Evolutionary conservation across 1,140 invertebrate genomes (phyloP).

Genomic region (Ladona fulva): DNA sequence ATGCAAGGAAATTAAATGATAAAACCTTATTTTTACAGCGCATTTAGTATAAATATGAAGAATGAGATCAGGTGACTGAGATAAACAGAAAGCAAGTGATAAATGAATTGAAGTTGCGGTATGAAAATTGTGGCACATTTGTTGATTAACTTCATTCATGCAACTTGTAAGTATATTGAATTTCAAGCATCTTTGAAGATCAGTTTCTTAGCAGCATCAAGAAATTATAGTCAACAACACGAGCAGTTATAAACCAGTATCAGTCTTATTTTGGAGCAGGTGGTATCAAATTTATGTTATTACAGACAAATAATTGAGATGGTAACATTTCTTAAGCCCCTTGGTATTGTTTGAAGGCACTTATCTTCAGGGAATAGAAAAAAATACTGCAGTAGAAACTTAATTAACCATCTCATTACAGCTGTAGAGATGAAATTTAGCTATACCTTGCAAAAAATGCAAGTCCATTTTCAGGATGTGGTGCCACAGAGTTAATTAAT

Average conservation of each 20-base stretch:
- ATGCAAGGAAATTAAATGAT: neutral
- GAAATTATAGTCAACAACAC: neutral
- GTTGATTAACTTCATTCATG: neutral
- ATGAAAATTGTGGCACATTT: neutral
- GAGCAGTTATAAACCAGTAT: neutral
- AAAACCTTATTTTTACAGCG: neutral
- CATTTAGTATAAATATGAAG: neutral
- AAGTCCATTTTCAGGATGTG: neutral
- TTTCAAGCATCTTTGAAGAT: neutral
- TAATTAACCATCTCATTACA: neutral
- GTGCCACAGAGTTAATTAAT: neutral
- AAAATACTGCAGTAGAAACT: neutral
- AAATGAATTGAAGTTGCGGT: neutral
- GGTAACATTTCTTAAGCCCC: neutral
- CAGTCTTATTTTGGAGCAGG: constrained; percentile 8
- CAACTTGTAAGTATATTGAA: no score
- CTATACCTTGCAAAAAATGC: neutral
- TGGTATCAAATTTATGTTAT: neutral
- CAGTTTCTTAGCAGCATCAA: neutral
- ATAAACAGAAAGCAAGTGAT: neutral
- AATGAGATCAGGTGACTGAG: neutral
- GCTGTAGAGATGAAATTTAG: neutral
- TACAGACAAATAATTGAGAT: neutral
- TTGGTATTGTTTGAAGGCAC: neutral
- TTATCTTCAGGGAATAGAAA: neutral